Conservation (phyloP, 2,113 vertebrate genomes). For the Gorsachius goisagi region DNA sequence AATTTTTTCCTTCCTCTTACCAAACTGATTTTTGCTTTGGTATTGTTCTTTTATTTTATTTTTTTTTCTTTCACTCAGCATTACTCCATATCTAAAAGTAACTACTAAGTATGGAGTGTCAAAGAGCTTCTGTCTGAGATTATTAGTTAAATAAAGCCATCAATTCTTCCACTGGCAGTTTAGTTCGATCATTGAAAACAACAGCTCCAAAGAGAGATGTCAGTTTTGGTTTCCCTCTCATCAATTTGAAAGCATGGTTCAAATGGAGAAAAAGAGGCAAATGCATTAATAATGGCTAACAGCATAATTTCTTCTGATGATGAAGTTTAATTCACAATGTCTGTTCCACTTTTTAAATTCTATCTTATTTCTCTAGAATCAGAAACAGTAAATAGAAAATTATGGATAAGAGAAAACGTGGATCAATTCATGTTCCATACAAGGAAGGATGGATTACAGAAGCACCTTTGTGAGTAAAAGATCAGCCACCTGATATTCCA, state of each 20-base stretch:
- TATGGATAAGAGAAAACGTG: background rate
- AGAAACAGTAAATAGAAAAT: background rate
- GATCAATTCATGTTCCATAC: background rate
- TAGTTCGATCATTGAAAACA: background rate
- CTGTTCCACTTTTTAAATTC: background rate
- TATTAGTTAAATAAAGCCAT: background rate
- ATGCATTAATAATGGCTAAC: background rate
- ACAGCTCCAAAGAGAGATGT: background rate
- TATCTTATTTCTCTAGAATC: background rate
- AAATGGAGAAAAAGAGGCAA: background rate
- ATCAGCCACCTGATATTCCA: background rate
- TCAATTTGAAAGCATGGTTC: background rate
- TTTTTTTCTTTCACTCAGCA: background rate
- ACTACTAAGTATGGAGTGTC: rapidly evolving
- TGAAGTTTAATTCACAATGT: background rate
- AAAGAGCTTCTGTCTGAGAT: background rate
- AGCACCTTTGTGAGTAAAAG: background rate
- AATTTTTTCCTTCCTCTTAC: background rate
- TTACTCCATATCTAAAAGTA: background rate
- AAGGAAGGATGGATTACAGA: background rate
- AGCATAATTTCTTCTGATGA: background rate
- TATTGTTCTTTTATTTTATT: background rate
- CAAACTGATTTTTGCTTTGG: background rate
- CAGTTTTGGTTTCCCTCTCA: background rate
- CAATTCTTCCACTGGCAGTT: background rate